Percentiles rank a stretch among this genome's conserved stretches.
These are phyloP conservation scores for Tenebrosternarchus preto DNA, from an alignment of 2,113 vertebrate species.

Conservation along the genomic window DNA sequence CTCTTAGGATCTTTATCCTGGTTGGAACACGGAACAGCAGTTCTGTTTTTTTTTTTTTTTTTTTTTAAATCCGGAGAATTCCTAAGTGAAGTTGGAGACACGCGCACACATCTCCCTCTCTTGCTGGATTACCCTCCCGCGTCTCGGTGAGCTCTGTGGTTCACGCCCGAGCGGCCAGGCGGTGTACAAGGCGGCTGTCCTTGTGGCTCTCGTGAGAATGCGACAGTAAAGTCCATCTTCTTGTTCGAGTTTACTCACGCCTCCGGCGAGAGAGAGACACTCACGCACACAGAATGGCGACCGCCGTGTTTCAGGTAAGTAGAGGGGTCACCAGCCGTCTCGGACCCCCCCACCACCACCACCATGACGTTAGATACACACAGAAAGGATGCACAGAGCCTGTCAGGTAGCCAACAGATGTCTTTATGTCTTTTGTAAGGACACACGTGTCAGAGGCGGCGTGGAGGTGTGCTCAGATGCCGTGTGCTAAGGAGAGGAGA, in stretches of 20 bases:
- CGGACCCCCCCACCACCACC: background rate
- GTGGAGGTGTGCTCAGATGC: slow-evolving; percentile 53
- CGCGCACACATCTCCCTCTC: slow-evolving; percentile 19
- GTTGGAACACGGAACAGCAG: slow-evolving; percentile 23
- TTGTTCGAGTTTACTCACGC: slow-evolving; percentile 41
- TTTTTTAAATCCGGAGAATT: background rate
- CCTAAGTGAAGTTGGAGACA: slow-evolving; percentile 24
- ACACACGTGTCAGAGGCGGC: background rate
- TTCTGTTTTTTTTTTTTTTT: no score
- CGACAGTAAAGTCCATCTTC: slow-evolving; percentile 41
- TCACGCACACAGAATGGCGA: slow-evolving; percentile 70
- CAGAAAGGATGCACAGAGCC: slow-evolving; percentile 36
- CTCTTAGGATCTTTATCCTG: slow-evolving; percentile 63
- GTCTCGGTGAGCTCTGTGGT: slow-evolving; percentile 48
- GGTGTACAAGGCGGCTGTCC: slow-evolving; percentile 25
- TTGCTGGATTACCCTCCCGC: slow-evolving; percentile 45
- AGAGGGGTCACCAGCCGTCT: background rate
- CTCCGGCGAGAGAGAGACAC: slow-evolving; percentile 47
- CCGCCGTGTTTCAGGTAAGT: slow-evolving; percentile 79
- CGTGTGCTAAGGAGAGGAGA: slow-evolving; percentile 40
- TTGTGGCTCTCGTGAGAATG: slow-evolving; percentile 57
- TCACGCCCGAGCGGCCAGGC: slow-evolving; percentile 45
- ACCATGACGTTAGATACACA: slow-evolving; percentile 41
- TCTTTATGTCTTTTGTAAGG: slow-evolving; percentile 51
- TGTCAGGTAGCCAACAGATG: slow-evolving; percentile 15